Percentiles rank a stretch among this genome's conserved stretches.
phyloP scores from a whole-genome alignment of 2,797 vertebrate species.

The Nyctalus aviator region DNA sequence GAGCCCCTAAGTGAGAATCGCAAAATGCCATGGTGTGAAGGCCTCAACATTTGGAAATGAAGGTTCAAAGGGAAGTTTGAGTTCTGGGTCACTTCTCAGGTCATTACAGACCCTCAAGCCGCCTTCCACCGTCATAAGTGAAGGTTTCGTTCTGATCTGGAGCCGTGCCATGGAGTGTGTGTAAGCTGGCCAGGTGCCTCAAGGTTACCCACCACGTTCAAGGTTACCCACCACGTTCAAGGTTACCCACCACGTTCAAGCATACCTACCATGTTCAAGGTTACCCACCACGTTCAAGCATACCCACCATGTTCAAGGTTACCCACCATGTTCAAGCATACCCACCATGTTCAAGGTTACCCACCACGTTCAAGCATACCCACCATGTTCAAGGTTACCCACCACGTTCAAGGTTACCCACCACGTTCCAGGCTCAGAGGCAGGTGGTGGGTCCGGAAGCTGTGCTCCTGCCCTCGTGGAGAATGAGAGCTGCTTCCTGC shows the following conservation, averaged over 20 bases:
- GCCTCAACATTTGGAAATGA: background rate
- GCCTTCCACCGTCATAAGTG: background rate
- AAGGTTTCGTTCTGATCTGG: background rate
- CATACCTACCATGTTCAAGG: no score
- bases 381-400: no score
- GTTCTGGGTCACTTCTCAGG: background rate
- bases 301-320: accelerated
- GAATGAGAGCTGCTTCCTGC: background rate
- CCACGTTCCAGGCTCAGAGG: accelerated
- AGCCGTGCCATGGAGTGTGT: accelerated
- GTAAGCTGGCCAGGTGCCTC: background rate
- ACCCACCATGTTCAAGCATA: no score
- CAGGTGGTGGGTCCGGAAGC: accelerated
- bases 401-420: accelerated
- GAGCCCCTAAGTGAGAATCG: background rate
- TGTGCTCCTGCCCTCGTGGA: accelerated
- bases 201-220: accelerated
- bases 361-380: accelerated
- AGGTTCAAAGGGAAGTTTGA: background rate
- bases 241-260: accelerated
- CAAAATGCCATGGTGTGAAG: background rate
- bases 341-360: no score
- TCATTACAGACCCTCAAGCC: background rate
- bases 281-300: accelerated
- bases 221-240: accelerated